Evolutionary conservation across 2,113 vertebrate genomes (phyloP), one percentile per base, ranked within the genome.

Genomic region (Brachyhypopomus gauderio): DNA sequence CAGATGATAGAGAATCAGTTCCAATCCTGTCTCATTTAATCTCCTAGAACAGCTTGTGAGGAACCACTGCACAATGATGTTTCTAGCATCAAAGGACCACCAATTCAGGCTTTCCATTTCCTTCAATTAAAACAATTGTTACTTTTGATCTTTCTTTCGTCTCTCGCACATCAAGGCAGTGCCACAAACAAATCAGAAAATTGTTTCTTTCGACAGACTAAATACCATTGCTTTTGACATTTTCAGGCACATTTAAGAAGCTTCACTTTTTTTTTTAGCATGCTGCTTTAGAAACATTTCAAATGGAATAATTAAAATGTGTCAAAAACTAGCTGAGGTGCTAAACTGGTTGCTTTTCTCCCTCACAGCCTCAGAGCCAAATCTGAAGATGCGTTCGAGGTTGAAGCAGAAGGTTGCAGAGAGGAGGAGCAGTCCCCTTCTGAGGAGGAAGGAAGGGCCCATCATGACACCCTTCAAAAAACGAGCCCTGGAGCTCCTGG

Each of bases 391-490:
- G 88, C 96, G 97, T 81, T 99, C 97, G 87, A 94, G 97, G 86
- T 96, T 99, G 95, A 99, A 99, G 94, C 98, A 99, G 89, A 99
- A 98, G 88, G 98, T 99, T 86, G 95, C 97, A 69, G 98, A 99
- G 90, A 95, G 97, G 87, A 95, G 98, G 91, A 99, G 98, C 91
- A 99, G 98, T 79, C 98, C 97, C 12, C 94, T 99, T 91, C 94
- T 98, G 71, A 95, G 96, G 89, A 95, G 96, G 89, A 97, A 96
- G 92, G 97, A 99, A 80, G 95, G 95, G 90, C 96, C 91, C 85
- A 90, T 95, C 67, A 92, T 96, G 89, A 93, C 94, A 88, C 96
- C 97, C 56, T 97, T 97, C 92, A 98, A 98, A 92, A 99, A 99
- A 89, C 94, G 97, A 89, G 95, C 98, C 81, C 92, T 97, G 34